Evolutionary conservation across 2,888 invertebrate genomes (phyloP).

Genomic region (Lottia scabra): DNA sequence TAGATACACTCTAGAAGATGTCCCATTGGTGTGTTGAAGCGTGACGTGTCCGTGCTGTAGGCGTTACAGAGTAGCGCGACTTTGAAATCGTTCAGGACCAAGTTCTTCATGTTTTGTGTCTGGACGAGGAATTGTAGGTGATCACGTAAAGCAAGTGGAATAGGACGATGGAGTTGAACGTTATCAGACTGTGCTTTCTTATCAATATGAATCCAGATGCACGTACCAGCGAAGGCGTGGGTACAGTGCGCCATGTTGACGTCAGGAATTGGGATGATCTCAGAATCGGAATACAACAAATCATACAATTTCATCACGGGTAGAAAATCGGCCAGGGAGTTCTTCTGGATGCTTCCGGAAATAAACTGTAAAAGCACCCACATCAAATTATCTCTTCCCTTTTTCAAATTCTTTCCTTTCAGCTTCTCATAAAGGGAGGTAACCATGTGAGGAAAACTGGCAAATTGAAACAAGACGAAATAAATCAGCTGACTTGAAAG

Average conservation of each 20-base stretch:
- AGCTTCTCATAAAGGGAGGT: conserved; percentile 88
- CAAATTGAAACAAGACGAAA: conserved; percentile 93
- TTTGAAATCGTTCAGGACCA: conserved; percentile 81
- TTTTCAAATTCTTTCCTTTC: conserved; percentile 80
- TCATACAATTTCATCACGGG: conserved; percentile 93
- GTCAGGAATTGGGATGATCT: conserved; percentile 90
- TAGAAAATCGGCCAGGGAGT: conserved; percentile 87
- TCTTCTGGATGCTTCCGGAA: conserved; percentile 94
- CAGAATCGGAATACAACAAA: conserved; percentile 89
- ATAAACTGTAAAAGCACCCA: conserved; percentile 98
- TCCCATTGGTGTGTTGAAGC: conserved; percentile 91
- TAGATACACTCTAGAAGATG: conserved; percentile 89
- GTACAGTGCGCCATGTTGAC: conserved; percentile 87
- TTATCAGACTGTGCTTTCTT: conserved; percentile 91
- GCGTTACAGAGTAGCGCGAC: conserved; percentile 95
- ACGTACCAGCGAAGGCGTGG: conserved; percentile 92
- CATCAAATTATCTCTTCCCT: conserved; percentile 97
- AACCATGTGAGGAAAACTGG: conserved; percentile 92
- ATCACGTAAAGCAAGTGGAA: conserved; percentile 84
- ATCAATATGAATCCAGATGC: conserved; percentile 95
- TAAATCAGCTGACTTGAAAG: conserved; percentile 94
- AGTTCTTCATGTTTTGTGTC: conserved; percentile 61
- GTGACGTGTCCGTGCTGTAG: conserved; percentile 87
- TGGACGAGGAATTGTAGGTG: conserved; percentile 92
- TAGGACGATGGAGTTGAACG: conserved; percentile 79